Percentiles rank a stretch among this genome's conserved stretches.
Conservation (phyloP, 1,140 invertebrate genomes). For the Palaemon carinicauda region DNA sequence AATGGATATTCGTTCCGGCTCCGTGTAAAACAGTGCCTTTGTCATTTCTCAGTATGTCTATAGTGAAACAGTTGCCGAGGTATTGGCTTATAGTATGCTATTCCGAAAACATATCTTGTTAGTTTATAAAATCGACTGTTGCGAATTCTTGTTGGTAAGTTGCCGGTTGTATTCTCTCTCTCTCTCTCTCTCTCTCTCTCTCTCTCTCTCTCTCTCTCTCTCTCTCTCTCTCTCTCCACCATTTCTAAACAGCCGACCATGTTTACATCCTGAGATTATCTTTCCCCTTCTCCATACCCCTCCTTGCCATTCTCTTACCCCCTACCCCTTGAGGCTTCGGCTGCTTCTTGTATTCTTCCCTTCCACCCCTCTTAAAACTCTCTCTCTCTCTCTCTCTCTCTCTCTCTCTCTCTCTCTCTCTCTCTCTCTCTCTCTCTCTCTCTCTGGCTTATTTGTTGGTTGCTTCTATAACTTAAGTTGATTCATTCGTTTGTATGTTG, state of each 20-base stretch:
- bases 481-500: no score
- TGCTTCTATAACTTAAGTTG: no score
- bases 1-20: no score
- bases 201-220: conserved; percentile 10
- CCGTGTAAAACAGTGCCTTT: no score
- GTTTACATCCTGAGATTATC: not conserved
- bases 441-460: not conserved
- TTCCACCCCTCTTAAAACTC: not conserved
- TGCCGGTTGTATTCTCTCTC: not conserved
- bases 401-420: not conserved
- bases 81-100: no score
- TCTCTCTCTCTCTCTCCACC: not conserved
- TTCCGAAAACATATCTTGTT: no score
- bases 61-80: no score
- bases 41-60: no score
- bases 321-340: not conserved
- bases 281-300: not conserved
- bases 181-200: not conserved
- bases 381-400: not conserved
- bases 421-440: not conserved
- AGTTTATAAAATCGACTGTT: not conserved
- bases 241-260: not conserved
- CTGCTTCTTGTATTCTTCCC: not conserved
- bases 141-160: no score
- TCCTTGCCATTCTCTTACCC: not conserved